phyloP scores from a whole-genome alignment of 2,797 vertebrate species.

The Lepidocolaptes lacrymiger region DNA sequence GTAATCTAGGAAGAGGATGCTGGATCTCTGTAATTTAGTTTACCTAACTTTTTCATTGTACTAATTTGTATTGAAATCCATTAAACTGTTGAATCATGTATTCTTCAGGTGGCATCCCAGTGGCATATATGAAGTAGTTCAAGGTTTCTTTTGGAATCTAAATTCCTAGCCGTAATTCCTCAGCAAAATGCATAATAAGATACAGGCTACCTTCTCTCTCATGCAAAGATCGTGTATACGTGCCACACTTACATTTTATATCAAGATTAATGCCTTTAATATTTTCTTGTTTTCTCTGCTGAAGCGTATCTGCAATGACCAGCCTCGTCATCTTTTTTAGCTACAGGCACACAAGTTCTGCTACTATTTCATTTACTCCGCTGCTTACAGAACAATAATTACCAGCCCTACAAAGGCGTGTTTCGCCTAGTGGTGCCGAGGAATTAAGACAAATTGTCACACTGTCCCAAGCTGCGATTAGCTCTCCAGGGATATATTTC shows the following conservation, averaged over 20 bases:
- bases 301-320: not conserved
- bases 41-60: not conserved
- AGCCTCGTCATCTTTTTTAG: not conserved
- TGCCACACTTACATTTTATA: not conserved
- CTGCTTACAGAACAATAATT: not conserved
- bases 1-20: not conserved
- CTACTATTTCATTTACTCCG: not conserved
- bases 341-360: not conserved
- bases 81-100: not conserved
- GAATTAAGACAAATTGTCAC: not conserved
- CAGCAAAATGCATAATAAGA: accelerated
- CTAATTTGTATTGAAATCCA: not conserved
- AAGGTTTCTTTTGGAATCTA: not conserved
- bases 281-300: not conserved
- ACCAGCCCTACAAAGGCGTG: not conserved
- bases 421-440: not conserved
- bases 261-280: constrained; percentile 20
- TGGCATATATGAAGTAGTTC: not conserved
- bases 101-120: not conserved
- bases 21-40: not conserved
- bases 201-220: not conserved
- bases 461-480: not conserved
- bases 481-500: not conserved
- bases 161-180: not conserved
- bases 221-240: not conserved